phyloP scores from a whole-genome alignment of 1,140 invertebrate species.

The Drosophila obscura region DNA sequence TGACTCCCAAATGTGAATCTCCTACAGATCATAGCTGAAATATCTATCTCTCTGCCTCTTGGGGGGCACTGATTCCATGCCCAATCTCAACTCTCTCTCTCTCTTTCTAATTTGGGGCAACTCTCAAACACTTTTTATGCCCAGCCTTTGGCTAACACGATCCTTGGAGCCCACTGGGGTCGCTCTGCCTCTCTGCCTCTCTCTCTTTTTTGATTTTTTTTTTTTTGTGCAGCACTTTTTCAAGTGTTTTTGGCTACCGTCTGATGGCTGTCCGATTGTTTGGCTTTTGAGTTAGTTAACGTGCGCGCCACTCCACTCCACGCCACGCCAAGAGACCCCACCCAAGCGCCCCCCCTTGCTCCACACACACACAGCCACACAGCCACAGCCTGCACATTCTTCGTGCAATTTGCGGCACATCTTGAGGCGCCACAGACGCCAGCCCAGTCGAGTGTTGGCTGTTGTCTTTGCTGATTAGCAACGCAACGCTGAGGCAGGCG shows the following conservation, averaged over 20 bases:
- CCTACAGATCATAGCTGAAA: no score
- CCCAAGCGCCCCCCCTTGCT: constrained; percentile 24
- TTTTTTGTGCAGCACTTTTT: constrained; percentile 45
- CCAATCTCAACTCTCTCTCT: constrained; percentile 1
- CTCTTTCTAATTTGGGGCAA: not conserved
- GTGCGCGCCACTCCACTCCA: constrained; percentile 15
- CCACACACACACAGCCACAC: constrained; percentile 28
- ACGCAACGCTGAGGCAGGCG: constrained; percentile 23
- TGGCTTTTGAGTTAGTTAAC: constrained; percentile 77
- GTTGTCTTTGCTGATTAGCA: constrained; percentile 77
- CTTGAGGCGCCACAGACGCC: constrained; percentile 70
- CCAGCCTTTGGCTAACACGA: constrained; percentile 36
- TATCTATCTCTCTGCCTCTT: no score
- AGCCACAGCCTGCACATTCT: constrained; percentile 15
- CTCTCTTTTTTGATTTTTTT: constrained; percentile 29
- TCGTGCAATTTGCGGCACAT: constrained; percentile 60
- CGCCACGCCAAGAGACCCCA: constrained; percentile 8
- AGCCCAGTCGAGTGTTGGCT: constrained; percentile 56
- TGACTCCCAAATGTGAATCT: no score
- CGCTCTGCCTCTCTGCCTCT: not conserved
- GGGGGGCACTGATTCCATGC: no score
- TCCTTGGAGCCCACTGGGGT: no score
- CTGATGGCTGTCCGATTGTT: constrained; percentile 79
- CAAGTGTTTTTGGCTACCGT: constrained; percentile 70
- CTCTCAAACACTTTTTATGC: constrained; percentile 17